Conservation (phyloP, 2,888 invertebrate genomes). For the Catocala sponsa region DNA sequence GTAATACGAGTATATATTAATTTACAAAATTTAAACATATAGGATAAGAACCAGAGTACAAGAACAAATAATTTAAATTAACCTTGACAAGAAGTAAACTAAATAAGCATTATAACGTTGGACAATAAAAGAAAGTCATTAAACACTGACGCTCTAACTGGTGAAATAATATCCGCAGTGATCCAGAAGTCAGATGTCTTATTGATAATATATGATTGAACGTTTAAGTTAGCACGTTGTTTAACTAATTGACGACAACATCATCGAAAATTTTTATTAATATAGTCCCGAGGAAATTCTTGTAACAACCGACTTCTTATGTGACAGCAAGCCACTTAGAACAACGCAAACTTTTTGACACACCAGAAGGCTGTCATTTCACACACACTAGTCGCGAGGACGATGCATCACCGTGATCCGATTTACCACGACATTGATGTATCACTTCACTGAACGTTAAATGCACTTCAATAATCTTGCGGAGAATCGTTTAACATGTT, state of each 20-base stretch:
- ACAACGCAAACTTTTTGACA: conserved; percentile 26
- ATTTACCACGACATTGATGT: conserved; percentile 60
- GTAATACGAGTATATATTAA: no score
- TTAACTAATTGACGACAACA: no score
- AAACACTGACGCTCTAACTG: neutral
- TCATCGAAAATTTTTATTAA: no score
- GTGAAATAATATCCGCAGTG: neutral
- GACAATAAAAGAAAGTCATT: no score
- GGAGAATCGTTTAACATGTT: conserved; percentile 54
- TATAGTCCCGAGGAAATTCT: conserved; percentile 13
- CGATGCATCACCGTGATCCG: conserved; percentile 61
- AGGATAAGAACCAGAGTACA: no score
- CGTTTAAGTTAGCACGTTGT: no score
- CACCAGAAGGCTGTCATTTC: conserved; percentile 39
- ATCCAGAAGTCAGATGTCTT: no score
- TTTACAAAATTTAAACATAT: no score
- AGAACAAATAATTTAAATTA: no score
- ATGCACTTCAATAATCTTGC: conserved; percentile 57
- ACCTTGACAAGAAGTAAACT: neutral
- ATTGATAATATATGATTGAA: no score
- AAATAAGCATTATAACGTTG: no score
- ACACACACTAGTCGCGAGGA: conserved; percentile 44
- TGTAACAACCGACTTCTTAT: conserved; percentile 6
- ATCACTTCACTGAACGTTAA: conserved; percentile 79
- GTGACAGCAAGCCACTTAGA: conserved; percentile 44